A percentile compares a stretch with the other conserved stretches of the same genome.
Evolutionary conservation across 2,888 invertebrate species (phyloP).

Genomic region (Eristalis pertinax): DNA sequence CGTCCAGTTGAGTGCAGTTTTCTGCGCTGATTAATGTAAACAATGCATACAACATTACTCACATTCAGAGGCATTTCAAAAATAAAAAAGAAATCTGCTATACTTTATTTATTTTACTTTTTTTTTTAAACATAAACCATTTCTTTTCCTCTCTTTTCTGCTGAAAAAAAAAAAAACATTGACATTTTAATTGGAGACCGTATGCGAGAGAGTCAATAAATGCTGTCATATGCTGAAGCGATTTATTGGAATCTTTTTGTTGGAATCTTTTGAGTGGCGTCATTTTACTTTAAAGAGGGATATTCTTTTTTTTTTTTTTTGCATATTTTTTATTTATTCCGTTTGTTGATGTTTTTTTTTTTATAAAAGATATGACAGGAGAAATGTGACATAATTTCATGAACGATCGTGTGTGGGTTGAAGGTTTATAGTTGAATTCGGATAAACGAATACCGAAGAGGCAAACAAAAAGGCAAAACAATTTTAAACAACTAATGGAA

Average conservation of each 20-base stretch:
- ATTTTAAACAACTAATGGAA: neutral
- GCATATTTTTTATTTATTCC: neutral
- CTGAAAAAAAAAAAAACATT: constrained; percentile 14
- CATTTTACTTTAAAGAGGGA: constrained; percentile 12
- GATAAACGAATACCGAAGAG: neutral
- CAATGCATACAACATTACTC: constrained; percentile 33
- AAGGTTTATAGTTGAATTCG: neutral
- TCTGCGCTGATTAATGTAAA: constrained; percentile 54
- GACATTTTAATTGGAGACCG: constrained; percentile 45
- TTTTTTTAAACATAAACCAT: constrained; percentile 3
- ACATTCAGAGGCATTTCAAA: neutral
- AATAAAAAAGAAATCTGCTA: neutral
- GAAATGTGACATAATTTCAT: constrained; percentile 42
- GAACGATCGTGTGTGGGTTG: neutral
- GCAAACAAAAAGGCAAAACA: neutral
- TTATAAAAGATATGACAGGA: neutral
- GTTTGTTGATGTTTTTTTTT: neutral
- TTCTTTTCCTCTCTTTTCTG: neutral
- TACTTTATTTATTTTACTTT: neutral
- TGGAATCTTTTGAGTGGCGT: constrained; percentile 20
- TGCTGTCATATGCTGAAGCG: constrained; percentile 39
- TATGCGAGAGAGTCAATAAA: constrained; percentile 31
- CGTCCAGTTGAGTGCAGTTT: constrained; percentile 41
- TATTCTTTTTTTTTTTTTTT: neutral
- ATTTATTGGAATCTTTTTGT: constrained; percentile 12